phyloP scores from a whole-genome alignment of 2,797 vertebrate genomes.

The Hippopotamyrus pictus region DNA sequence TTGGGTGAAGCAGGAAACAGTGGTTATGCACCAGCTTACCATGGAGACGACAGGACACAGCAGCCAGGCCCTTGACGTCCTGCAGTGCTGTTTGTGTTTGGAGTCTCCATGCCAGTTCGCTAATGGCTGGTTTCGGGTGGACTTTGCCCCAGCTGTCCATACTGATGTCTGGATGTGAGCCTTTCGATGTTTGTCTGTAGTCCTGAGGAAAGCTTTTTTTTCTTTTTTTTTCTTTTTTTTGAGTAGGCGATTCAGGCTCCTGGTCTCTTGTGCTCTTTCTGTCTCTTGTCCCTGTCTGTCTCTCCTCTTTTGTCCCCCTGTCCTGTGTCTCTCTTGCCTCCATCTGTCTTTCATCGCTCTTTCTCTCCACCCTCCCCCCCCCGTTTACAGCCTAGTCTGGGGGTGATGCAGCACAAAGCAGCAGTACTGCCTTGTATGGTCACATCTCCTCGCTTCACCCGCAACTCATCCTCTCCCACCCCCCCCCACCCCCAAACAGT shows the following conservation, averaged over 20 bases:
- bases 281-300: background rate
- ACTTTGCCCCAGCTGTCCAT: background rate
- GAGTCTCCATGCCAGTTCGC: background rate
- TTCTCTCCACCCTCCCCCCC: conserved; percentile 3
- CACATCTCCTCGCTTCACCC: background rate
- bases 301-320: background rate
- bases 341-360: background rate
- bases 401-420: conserved; percentile 17
- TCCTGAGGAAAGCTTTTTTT: background rate
- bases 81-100: background rate
- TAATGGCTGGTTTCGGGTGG: background rate
- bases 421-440: conserved; percentile 9
- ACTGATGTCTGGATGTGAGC: background rate
- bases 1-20: background rate
- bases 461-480: background rate
- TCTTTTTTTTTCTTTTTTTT: background rate
- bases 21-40: background rate
- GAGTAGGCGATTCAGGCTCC: background rate
- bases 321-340: background rate
- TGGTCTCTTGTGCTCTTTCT: background rate
- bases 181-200: background rate
- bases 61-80: background rate
- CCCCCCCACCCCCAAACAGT: conserved; percentile 42
- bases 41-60: background rate
- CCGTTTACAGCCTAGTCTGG: background rate